Evolutionary conservation across 2,797 vertebrate genomes (phyloP).

Genomic region (Sylvilagus floridanus): DNA sequence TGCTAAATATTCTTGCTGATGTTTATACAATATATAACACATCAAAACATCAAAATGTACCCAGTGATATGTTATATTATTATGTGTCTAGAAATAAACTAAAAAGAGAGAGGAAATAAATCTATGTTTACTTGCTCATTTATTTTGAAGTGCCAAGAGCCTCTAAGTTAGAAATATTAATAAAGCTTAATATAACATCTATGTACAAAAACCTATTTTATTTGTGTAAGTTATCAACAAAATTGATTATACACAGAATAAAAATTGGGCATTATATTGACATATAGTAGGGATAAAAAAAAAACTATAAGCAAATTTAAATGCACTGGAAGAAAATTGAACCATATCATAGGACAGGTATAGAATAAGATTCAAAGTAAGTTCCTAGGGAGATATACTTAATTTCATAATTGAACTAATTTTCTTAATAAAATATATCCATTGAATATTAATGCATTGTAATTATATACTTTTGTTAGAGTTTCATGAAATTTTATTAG

Average conservation of each 20-base stretch:
- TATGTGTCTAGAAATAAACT: background rate
- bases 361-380: background rate
- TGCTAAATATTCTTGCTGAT: background rate
- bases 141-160: background rate
- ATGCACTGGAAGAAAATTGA: background rate
- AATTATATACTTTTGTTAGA: background rate
- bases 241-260: background rate
- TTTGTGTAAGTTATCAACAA: background rate
- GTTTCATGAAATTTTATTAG: background rate
- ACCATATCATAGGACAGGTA: background rate
- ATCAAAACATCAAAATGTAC: background rate
- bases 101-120: background rate
- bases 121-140: background rate
- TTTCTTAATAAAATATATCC: background rate
- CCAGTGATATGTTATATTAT: background rate
- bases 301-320: slow-evolving; percentile 22
- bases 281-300: background rate
- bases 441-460: background rate
- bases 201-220: background rate
- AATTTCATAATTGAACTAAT: background rate
- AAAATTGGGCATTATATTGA: background rate
- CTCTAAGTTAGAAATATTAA: background rate
- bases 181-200: background rate
- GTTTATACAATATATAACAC: background rate
- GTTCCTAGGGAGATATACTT: background rate